Conservation (phyloP, 37 sponge, comb jelly and placozoan species). For the Bolinopsis microptera region DNA sequence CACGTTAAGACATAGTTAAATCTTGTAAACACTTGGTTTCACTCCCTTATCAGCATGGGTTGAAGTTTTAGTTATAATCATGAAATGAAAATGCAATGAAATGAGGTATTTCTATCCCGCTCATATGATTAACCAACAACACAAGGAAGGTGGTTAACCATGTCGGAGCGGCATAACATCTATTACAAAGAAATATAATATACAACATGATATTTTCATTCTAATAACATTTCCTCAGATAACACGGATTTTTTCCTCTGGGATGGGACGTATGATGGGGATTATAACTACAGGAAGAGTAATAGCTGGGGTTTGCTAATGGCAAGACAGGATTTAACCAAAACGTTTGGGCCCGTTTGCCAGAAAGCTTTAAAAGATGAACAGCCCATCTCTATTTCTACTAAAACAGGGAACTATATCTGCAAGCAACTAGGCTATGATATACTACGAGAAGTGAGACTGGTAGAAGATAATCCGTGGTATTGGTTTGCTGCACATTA, state of each 20-base stretch:
- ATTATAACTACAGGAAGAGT: not conserved
- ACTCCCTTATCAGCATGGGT: too few relatives aligned
- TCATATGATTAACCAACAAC: too few relatives aligned
- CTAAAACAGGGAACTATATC: not conserved
- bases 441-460: not conserved
- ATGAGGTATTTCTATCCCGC: too few relatives aligned
- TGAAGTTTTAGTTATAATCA: too few relatives aligned
- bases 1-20: too few relatives aligned
- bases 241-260: not conserved
- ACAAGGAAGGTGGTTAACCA: too few relatives aligned
- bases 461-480: not conserved
- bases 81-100: too few relatives aligned
- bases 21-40: too few relatives aligned
- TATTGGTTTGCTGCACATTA: not conserved
- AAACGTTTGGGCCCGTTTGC: not conserved
- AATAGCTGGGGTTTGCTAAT: not conserved
- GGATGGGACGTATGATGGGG: not conserved
- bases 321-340: not conserved
- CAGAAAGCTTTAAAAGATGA: not conserved
- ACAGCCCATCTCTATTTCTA: not conserved
- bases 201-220: too few relatives aligned
- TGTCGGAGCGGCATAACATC: too few relatives aligned
- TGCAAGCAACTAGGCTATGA: not conserved
- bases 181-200: too few relatives aligned
- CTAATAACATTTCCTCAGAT: too few relatives aligned